Percentiles rank a stretch among this genome's conserved stretches.
These are phyloP conservation scores for Lycocerus yunnanus DNA, from an alignment of 2,888 invertebrate species.

Conservation along the genomic window DNA sequence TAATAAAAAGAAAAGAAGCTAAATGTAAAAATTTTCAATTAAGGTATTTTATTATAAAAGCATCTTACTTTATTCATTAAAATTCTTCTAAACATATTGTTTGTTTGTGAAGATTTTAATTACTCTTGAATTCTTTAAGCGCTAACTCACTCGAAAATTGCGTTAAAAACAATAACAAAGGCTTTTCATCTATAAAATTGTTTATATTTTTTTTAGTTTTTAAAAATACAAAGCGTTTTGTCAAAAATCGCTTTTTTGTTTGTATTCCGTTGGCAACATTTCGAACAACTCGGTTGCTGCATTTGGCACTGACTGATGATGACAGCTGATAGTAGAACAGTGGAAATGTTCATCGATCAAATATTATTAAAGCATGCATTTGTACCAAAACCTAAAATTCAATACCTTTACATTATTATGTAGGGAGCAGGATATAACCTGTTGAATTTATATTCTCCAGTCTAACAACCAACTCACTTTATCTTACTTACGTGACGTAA, in stretches of 20 bases:
- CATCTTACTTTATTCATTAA: constrained; percentile 4
- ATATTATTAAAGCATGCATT: neutral
- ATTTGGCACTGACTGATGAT: neutral
- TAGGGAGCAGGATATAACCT: neutral
- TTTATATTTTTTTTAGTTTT: neutral
- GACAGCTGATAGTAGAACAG: neutral
- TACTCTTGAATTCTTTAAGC: neutral
- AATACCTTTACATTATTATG: neutral
- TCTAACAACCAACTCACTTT: neutral
- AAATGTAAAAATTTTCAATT: constrained; percentile 16
- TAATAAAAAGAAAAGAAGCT: constrained; percentile 4
- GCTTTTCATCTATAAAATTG: neutral
- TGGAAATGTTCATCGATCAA: neutral
- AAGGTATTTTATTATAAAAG: constrained; percentile 7
- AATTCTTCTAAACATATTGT: neutral
- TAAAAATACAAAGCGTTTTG: neutral
- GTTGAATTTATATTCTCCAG: neutral
- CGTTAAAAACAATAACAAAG: neutral
- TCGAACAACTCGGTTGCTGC: neutral
- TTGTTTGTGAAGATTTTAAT: constrained; percentile 1
- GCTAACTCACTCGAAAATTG: neutral
- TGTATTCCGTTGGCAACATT: neutral
- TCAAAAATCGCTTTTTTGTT: neutral
- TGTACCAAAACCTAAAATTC: neutral
- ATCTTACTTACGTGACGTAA: neutral